Base-by-base conservation (phyloP, 1,140 invertebrate species). In the Samia ricini region DNA sequence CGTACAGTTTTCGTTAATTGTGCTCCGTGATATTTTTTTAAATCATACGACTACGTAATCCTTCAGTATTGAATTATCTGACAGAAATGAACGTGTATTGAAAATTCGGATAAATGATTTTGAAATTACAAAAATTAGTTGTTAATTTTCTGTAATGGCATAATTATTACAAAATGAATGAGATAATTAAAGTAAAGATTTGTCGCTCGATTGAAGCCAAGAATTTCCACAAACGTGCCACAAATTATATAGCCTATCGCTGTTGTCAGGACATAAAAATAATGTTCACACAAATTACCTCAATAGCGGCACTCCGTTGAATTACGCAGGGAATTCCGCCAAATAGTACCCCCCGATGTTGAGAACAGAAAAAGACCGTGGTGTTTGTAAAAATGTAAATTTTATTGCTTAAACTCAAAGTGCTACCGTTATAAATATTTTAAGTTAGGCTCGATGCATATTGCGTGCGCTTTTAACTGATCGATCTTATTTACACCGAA, bases 361-460 rank as follows among this genome's bases (percentile, higher is more conserved):
- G 48, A 42, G 33, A 57, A 57, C 56, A 21, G 56, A 57, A 55
- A 55, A 55, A 55, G 52, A 21, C 52, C 22, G 21, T 52, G 51
- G 22, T 67, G 76, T 79, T 76, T 74, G 78, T 81, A 79, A 83
- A 83, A 83, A 83, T 83, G 80, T 81, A 92, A 71, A 76, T 91
- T 79, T 69, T 91, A 89, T 80, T 85, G 91, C 64, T 65, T 66
- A 61, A 79, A 77, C 73, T 68, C 60, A 81, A n/a, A 63, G 74
- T 91, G 79, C 56, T 66, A 75, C 68, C 20, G 85, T 79, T 63
- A 91, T 91, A 76, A 77, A 83, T 69, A 72, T 73, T 73, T 86
- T 71, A 72, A 69, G 64, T 71, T 69, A 81, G 54, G 74, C 72
- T 29, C 74, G 68, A 26, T 80, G 77, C 72, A 78, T 60, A 63